Conservation (phyloP, 2,113 vertebrate genomes). For the Eleginops maclovinus region DNA sequence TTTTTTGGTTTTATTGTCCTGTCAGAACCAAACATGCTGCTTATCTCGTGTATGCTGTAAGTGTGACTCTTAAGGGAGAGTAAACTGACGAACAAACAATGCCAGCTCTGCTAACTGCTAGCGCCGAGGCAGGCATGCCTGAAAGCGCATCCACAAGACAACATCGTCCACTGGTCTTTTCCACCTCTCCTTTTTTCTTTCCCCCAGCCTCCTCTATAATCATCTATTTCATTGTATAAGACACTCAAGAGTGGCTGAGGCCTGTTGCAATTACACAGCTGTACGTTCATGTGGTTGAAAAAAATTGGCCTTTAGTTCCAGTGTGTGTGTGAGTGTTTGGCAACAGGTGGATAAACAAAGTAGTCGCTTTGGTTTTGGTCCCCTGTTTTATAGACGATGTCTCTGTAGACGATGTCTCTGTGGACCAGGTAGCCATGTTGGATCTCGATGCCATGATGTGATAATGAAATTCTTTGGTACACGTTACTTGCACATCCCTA, state of each 20-base stretch:
- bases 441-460: slow-evolving; percentile 48
- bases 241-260: slow-evolving; percentile 51
- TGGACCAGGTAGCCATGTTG: slow-evolving; percentile 60
- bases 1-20: slow-evolving; percentile 46
- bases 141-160: slow-evolving; percentile 59
- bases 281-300: slow-evolving; percentile 61
- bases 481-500: slow-evolving; percentile 63
- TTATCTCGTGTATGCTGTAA: slow-evolving; percentile 82
- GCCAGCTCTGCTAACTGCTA: slow-evolving; percentile 56
- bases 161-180: slow-evolving; percentile 26
- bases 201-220: slow-evolving; percentile 53
- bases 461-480: slow-evolving; percentile 51
- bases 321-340: slow-evolving; percentile 61
- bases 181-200: slow-evolving; percentile 12
- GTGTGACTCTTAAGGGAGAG: slow-evolving; percentile 64
- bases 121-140: slow-evolving; percentile 31
- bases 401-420: slow-evolving; percentile 48
- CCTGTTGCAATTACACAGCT: slow-evolving; percentile 55
- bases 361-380: slow-evolving; percentile 54
- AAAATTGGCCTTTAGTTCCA: slow-evolving; percentile 62
- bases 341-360: slow-evolving; percentile 57
- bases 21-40: slow-evolving; percentile 86
- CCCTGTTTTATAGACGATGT: slow-evolving; percentile 53
- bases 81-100: slow-evolving; percentile 57
- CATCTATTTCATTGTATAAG: slow-evolving; percentile 57